Evolutionary conservation across 2,113 vertebrate species (phyloP).

Genomic region (Muscicapa adusta): DNA sequence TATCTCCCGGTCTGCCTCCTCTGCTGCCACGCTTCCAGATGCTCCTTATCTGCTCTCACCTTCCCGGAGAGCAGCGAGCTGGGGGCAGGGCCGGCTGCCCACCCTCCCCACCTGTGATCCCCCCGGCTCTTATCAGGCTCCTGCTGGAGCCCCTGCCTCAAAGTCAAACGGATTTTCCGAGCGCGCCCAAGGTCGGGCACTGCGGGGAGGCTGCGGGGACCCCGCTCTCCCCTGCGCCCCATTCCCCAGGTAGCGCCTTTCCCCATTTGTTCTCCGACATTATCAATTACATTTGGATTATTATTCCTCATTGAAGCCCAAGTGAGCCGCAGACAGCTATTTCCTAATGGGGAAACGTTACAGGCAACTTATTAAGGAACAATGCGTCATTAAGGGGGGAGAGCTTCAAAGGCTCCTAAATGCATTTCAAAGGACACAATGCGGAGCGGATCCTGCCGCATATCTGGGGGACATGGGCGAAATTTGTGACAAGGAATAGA

Average conservation of each 20-base stretch:
- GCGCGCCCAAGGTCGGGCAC: not conserved
- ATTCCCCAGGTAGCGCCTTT: not conserved
- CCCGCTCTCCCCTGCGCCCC: not conserved
- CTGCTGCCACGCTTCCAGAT: not conserved
- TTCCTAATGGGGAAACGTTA: conserved; percentile 61
- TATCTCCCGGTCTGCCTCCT: conserved; percentile 23
- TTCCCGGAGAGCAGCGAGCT: not conserved
- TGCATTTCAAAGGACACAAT: conserved; percentile 60
- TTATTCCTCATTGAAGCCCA: conserved; percentile 38
- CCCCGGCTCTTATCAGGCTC: not conserved
- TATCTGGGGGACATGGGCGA: conserved; percentile 60
- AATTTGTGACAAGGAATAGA: conserved; percentile 56
- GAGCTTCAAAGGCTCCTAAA: conserved; percentile 61
- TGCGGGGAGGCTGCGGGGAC: not conserved
- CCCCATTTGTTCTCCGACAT: conserved; percentile 11
- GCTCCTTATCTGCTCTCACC: conserved; percentile 43
- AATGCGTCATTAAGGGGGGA: conserved; percentile 63
- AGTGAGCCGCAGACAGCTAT: conserved; percentile 30
- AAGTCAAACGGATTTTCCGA: not conserved
- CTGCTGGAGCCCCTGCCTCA: not conserved
- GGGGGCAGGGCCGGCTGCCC: not conserved
- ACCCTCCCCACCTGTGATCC: not conserved
- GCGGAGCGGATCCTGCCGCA: not conserved
- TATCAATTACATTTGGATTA: conserved; percentile 62
- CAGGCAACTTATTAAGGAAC: conserved; percentile 62